Conservation (phyloP, 2,797 vertebrate species). For the Cephalopachus bancanus region DNA sequence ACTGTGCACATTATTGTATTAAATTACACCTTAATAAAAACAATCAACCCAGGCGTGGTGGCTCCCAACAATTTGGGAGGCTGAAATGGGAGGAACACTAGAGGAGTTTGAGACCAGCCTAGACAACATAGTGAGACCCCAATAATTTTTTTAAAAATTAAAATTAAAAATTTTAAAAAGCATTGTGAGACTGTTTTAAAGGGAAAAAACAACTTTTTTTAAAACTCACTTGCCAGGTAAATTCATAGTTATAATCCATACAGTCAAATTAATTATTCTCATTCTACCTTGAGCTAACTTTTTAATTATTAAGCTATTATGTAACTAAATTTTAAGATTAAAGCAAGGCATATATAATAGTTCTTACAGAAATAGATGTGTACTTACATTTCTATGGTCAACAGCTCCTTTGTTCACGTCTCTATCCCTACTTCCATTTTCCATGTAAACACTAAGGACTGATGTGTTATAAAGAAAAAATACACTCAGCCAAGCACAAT, state of each 20-base stretch:
- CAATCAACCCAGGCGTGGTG: not conserved
- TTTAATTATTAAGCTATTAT: slow-evolving; percentile 13
- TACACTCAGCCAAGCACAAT: too few relatives aligned
- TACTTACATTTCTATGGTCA: not conserved
- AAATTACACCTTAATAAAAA: not conserved
- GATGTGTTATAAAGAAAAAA: slow-evolving; percentile 1
- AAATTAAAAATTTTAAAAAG: not conserved
- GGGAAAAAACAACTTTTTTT: not conserved
- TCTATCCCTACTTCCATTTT: not conserved
- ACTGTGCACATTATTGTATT: not conserved
- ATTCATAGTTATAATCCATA: not conserved
- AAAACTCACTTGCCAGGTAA: not conserved
- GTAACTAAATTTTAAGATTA: not conserved
- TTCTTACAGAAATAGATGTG: not conserved
- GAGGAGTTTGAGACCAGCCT: not conserved
- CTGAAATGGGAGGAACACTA: not conserved
- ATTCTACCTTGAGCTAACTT: not conserved
- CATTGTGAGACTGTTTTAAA: not conserved
- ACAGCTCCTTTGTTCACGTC: slow-evolving; percentile 33
- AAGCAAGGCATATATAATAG: not conserved
- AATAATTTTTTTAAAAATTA: not conserved
- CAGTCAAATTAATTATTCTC: slow-evolving; percentile 3
- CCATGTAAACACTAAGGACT: not conserved
- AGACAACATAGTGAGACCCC: not conserved
- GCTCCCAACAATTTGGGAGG: not conserved